Conservation (phyloP, 2,888 invertebrate species). For the Cephus pygmeus region DNA sequence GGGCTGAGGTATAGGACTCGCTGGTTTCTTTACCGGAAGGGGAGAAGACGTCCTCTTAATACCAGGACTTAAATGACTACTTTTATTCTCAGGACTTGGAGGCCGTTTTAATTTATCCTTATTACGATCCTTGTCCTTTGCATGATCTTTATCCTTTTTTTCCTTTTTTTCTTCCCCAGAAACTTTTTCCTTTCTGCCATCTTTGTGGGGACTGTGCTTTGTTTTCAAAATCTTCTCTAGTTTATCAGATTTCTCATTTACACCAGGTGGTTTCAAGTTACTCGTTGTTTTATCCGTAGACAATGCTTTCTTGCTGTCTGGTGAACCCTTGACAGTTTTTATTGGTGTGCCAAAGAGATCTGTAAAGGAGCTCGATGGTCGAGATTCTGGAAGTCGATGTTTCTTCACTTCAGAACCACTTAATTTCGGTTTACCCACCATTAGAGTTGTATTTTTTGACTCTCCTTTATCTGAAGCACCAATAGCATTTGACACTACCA, state of each 20-base stretch:
- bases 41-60: conserved; percentile 53
- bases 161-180: conserved; percentile 64
- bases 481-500: conserved; percentile 67
- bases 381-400: conserved; percentile 62
- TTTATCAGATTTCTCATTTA: conserved; percentile 72
- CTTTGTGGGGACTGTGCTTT: conserved; percentile 72
- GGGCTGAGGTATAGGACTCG: conserved; percentile 51
- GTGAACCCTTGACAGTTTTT: conserved; percentile 78
- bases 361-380: conserved; percentile 76
- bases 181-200: conserved; percentile 66
- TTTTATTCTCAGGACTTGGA: conserved; percentile 61
- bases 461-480: conserved; percentile 71
- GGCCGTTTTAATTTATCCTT: conserved; percentile 69
- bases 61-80: conserved; percentile 53
- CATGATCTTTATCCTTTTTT: conserved; percentile 69
- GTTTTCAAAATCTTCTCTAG: conserved; percentile 60
- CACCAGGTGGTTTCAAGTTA: conserved; percentile 57
- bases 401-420: conserved; percentile 68
- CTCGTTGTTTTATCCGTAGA: conserved; percentile 55
- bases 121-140: conserved; percentile 69
- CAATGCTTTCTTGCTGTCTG: conserved; percentile 72
- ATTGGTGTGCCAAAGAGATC: conserved; percentile 87
- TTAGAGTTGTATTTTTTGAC: conserved; percentile 70
- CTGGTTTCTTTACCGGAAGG: conserved; percentile 58
- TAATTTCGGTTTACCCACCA: conserved; percentile 79